Evolutionary conservation across 2,113 vertebrate genomes (phyloP), one percentile per base, ranked within the genome.

Genomic region (Thunnus maccoyii): DNA sequence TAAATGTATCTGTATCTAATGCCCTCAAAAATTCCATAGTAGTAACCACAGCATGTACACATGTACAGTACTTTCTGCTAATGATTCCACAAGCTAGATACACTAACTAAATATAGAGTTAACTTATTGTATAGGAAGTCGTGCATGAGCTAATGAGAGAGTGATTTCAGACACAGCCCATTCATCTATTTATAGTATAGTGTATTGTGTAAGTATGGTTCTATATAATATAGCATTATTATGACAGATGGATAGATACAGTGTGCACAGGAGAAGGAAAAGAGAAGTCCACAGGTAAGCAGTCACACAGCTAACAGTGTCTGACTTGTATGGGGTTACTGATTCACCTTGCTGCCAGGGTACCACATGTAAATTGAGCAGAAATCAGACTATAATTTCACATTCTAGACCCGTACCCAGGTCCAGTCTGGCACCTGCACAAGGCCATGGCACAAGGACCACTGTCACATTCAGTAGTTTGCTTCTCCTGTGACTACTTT

Each of bases 381-480:
- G 75, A 1, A 60, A 67, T 22, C 64, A 60, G 36, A 6, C 36
- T 7, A 41, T 41, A 41, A 41, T 78, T 86, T 87, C 46, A 61
- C 76, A 86, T 82, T 84, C 90, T 5, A 5, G 60, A 72, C 52
- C 63, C 4, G 14, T 57, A 58, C 30, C 54, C 32, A 9, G 57
- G 74, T 79, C 77, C 75, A 9, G 10, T 17, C 41, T 72, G 78
- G 69, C 84, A 56, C 41, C 48, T 3, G 32, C 54, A 78, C 69
- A 68, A 82, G 67, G 68, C 78, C 65, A 22, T 3, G 66, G 32
- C 57, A 78, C 69, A 68, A 82, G 67, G 68, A 63, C 78, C 84
- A 78, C 75, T 84, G 78, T 62, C 66, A 90, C 78, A 85, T 86
- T 86, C 83, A 66, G 58, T 6, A 12, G 60, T 80, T 79, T 47